Evolutionary conservation across 2,113 vertebrate species (phyloP).

Genomic region (Pyrgilauda ruficollis): DNA sequence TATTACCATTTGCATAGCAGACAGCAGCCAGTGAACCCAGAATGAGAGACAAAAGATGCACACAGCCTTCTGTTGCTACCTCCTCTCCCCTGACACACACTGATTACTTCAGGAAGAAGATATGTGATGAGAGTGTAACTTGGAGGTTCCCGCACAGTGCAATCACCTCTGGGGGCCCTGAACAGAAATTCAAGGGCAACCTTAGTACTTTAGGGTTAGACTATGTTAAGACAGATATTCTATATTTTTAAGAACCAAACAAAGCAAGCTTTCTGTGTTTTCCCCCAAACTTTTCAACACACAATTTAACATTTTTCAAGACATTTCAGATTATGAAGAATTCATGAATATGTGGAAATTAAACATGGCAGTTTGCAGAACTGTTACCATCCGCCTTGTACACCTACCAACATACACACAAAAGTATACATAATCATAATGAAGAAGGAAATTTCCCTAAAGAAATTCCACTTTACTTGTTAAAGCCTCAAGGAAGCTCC

Average conservation of each 20-base stretch:
- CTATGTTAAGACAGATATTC: not conserved
- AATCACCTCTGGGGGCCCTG: not conserved
- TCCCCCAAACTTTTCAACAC: not conserved
- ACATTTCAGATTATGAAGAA: not conserved
- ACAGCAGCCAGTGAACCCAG: not conserved
- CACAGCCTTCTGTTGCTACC: not conserved
- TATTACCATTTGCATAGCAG: not conserved
- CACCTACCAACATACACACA: not conserved
- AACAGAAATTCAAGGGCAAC: not conserved
- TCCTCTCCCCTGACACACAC: not conserved
- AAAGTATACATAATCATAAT: not conserved
- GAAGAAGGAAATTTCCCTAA: not conserved
- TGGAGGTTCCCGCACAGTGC: accelerated
- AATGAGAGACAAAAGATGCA: not conserved
- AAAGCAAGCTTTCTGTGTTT: not conserved
- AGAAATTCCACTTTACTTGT: not conserved
- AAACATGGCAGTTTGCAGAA: not conserved
- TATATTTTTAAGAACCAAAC: not conserved
- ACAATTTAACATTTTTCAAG: not conserved
- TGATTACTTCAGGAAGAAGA: not conserved
- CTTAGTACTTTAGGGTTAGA: not conserved
- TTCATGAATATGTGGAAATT: not conserved
- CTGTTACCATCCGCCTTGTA: not conserved
- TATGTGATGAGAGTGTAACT: accelerated
- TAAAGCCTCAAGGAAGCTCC: not conserved